Evolutionary conservation across 1,140 invertebrate species (phyloP).

Genomic region (Grapholita molesta): DNA sequence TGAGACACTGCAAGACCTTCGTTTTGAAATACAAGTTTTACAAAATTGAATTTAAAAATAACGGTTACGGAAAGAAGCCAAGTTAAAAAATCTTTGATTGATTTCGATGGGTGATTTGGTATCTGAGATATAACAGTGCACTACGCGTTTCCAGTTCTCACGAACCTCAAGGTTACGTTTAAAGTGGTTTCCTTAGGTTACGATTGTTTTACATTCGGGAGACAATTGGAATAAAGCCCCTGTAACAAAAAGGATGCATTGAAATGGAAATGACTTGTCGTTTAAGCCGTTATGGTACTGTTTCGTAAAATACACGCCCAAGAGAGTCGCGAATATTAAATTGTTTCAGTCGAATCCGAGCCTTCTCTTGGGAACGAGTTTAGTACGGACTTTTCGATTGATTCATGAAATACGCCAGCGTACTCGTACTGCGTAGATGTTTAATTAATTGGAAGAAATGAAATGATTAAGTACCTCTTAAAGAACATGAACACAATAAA

Average conservation of each 20-base stretch:
- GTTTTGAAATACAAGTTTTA: too few relatives aligned
- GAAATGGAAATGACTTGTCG: neutral
- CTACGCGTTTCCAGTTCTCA: too few relatives aligned
- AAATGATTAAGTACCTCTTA: neutral
- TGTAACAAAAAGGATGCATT: neutral
- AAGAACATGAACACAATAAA: too few relatives aligned
- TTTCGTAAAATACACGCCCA: neutral
- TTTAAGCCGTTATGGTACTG: neutral
- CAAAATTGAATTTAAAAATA: too few relatives aligned
- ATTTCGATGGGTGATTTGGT: too few relatives aligned
- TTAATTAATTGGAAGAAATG: neutral
- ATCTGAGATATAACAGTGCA: too few relatives aligned
- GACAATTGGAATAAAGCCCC: too few relatives aligned
- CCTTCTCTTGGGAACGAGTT: neutral
- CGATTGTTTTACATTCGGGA: neutral
- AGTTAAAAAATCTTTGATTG: too few relatives aligned
- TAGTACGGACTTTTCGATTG: neutral
- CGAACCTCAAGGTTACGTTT: too few relatives aligned
- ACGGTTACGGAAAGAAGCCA: too few relatives aligned
- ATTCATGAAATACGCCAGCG: neutral
- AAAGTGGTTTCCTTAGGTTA: too few relatives aligned
- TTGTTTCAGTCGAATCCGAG: slow-evolving; percentile 7
- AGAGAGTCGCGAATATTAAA: slow-evolving; percentile 1
- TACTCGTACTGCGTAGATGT: neutral
- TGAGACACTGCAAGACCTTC: too few relatives aligned